Conservation (phyloP, 2,113 vertebrate genomes). For the Apaloderma vittatum region DNA sequence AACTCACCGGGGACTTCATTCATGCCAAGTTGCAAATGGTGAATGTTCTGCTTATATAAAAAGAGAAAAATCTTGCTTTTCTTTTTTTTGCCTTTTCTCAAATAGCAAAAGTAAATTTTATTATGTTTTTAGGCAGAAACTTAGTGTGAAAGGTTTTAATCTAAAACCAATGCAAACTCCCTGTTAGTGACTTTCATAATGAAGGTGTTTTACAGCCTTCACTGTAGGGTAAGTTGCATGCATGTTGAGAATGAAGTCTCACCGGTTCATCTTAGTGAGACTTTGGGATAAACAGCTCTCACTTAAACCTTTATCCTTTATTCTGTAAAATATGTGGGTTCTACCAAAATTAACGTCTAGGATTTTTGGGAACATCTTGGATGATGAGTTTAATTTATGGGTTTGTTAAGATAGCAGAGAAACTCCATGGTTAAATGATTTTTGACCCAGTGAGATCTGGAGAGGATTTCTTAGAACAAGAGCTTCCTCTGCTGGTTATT, state of each 20-base stretch:
- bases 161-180: neutral
- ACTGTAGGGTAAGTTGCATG: neutral
- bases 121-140: neutral
- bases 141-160: neutral
- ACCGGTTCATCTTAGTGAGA: neutral
- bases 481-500: slow-evolving; percentile 56
- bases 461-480: neutral
- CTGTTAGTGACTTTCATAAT: neutral
- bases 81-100: neutral
- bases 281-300: neutral
- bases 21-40: neutral
- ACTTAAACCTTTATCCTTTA: neutral
- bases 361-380: neutral
- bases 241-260: neutral
- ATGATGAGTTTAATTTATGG: neutral
- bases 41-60: neutral
- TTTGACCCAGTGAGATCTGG: neutral
- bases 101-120: neutral
- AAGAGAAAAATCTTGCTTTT: neutral
- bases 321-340: neutral
- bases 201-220: neutral
- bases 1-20: neutral
- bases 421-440: neutral
- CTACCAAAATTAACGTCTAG: neutral
- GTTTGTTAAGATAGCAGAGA: neutral